Evolutionary conservation across 2,888 invertebrate species (phyloP).

Genomic region (Embidobia sp.): DNA sequence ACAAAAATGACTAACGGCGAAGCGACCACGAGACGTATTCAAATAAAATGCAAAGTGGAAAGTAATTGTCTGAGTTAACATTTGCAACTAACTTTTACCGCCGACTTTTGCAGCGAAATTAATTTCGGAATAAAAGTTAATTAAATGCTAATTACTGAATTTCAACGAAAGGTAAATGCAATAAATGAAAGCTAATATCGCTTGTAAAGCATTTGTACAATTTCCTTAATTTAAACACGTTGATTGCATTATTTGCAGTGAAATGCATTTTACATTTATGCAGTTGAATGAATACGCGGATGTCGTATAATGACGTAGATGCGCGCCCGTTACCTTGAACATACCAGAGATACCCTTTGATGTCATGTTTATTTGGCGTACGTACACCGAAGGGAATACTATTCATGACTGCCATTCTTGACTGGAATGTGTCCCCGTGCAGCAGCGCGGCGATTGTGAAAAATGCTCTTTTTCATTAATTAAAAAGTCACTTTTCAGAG

Average conservation of each 20-base stretch:
- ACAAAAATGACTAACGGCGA: no score
- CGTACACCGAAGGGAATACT: constrained; percentile 61
- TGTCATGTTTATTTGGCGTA: constrained; percentile 64
- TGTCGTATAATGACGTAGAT: constrained; percentile 64
- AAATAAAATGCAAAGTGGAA: no score
- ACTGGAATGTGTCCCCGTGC: constrained; percentile 56
- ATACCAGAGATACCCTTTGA: constrained; percentile 65
- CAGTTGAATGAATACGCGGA: constrained; percentile 57
- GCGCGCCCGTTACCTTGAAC: constrained; percentile 61
- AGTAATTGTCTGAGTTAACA: no score
- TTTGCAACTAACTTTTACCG: no score
- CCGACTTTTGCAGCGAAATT: no score
- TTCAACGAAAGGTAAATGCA: background rate
- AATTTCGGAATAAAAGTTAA: constrained; percentile 4
- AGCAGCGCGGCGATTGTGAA: constrained; percentile 38
- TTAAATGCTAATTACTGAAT: background rate
- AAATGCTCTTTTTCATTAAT: constrained; percentile 47
- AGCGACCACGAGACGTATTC: no score
- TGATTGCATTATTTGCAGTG: constrained; percentile 44
- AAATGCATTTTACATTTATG: constrained; percentile 59
- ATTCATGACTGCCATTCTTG: constrained; percentile 63
- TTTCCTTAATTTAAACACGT: constrained; percentile 34
- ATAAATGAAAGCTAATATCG: constrained; percentile 2
- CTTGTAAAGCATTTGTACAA: constrained; percentile 15
- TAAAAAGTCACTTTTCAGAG: constrained; percentile 42